Evolutionary conservation across 2,113 vertebrate species (phyloP).

Genomic region (Pollimyrus isidori): DNA sequence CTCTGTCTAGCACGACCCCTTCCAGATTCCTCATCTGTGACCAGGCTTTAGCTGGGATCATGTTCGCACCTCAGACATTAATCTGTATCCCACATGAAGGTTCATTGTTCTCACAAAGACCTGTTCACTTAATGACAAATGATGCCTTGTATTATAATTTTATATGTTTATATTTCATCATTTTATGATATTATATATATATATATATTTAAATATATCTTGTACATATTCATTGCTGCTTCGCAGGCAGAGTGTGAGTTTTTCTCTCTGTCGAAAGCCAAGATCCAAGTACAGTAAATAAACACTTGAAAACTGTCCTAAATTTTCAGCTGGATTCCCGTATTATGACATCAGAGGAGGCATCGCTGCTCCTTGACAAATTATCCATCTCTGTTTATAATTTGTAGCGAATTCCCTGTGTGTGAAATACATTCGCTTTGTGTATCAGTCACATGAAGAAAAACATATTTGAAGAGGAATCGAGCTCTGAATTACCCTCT

Average conservation of each 20-base stretch:
- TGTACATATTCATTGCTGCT: slow-evolving; percentile 20
- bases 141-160: not conserved
- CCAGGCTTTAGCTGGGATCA: not conserved
- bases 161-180: not conserved
- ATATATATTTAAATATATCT: not conserved
- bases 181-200: not conserved
- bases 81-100: not conserved
- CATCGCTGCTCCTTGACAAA: slow-evolving; percentile 10
- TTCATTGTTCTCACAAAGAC: not conserved
- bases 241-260: slow-evolving; percentile 18
- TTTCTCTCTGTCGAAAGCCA: slow-evolving; percentile 25
- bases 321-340: slow-evolving; percentile 22
- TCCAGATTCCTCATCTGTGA: not conserved
- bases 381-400: slow-evolving; percentile 19
- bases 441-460: slow-evolving; percentile 20
- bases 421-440: slow-evolving; percentile 12
- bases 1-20: not conserved
- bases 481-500: slow-evolving; percentile 26
- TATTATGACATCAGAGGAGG: slow-evolving; percentile 19
- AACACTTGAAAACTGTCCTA: slow-evolving; percentile 29
- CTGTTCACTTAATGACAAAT: not conserved
- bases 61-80: not conserved
- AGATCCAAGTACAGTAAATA: slow-evolving; percentile 23
- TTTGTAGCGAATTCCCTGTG: slow-evolving; percentile 10
- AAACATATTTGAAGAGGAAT: slow-evolving; percentile 13